These are phyloP conservation scores for Champsocephalus gunnari DNA, from an alignment of 2,797 vertebrate genomes.

Conservation along the genomic window DNA sequence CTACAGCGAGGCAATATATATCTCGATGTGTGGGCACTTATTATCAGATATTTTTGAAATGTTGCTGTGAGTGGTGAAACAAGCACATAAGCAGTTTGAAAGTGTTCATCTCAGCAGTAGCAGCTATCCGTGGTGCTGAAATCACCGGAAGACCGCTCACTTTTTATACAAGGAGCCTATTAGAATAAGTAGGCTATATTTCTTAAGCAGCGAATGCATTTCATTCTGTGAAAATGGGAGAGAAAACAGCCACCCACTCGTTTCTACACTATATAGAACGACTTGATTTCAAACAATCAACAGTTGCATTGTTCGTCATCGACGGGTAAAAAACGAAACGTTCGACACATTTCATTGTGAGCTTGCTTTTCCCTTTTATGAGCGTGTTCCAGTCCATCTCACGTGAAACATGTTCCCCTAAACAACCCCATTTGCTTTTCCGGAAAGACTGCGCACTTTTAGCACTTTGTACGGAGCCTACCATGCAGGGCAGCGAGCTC, in stretches of 20 bases:
- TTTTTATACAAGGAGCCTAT: constrained; percentile 36
- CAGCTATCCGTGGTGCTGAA: constrained; percentile 57
- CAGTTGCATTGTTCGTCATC: constrained; percentile 74
- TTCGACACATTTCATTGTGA: background rate
- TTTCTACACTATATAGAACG: background rate
- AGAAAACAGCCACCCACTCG: background rate
- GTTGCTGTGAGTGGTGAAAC: background rate
- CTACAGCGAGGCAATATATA: too few relatives aligned
- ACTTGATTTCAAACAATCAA: constrained; percentile 69
- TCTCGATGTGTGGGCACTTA: background rate
- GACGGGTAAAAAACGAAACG: background rate
- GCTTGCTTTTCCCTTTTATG: background rate
- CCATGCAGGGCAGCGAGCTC: constrained; percentile 35
- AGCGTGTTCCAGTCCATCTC: background rate
- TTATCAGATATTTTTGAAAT: background rate
- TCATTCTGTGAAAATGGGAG: background rate
- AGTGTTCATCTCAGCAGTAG: constrained; percentile 32
- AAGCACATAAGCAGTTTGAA: constrained; percentile 20
- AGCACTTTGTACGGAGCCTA: constrained; percentile 55
- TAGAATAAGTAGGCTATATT: background rate
- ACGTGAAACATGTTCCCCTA: background rate
- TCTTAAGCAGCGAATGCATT: background rate
- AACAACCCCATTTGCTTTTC: constrained; percentile 8
- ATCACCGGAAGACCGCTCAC: constrained; percentile 25
- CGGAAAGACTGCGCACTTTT: constrained; percentile 69